Evolutionary conservation across 2,888 invertebrate genomes (phyloP).

Genomic region (Macrosoma leucophasiata): DNA sequence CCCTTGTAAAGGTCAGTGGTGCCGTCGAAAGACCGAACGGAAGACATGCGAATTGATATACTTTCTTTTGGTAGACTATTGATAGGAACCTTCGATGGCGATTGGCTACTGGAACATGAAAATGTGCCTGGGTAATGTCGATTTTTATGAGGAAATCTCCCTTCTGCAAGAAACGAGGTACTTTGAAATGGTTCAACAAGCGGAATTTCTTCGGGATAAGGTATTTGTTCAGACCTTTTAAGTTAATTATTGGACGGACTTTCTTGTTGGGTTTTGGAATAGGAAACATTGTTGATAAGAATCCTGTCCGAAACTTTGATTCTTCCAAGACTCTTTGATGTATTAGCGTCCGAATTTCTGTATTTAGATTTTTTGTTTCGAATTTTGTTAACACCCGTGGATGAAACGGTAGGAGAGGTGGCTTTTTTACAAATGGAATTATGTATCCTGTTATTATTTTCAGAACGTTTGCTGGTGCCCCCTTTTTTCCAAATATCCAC

Average conservation of each 20-base stretch:
- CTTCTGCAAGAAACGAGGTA: constrained; percentile 14
- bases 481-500: constrained; percentile 4
- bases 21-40: constrained; percentile 31
- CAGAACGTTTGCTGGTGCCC: constrained; percentile 9
- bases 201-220: constrained; percentile 11
- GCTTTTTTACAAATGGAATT: constrained; percentile 12
- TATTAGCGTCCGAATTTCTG: background rate
- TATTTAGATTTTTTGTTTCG: background rate
- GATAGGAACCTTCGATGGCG: constrained; percentile 17
- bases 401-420: constrained; percentile 1
- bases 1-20: constrained; percentile 23
- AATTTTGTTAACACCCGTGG: background rate
- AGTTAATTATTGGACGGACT: constrained; percentile 13
- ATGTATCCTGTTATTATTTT: constrained; percentile 12
- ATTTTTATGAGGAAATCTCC: constrained; percentile 17
- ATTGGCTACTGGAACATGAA: constrained; percentile 13
- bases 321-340: background rate
- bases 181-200: constrained; percentile 7
- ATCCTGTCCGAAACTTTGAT: background rate
- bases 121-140: constrained; percentile 15
- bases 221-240: constrained; percentile 9
- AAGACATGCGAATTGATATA: constrained; percentile 19
- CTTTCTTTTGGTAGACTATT: constrained; percentile 7
- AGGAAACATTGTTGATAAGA: constrained; percentile 13
- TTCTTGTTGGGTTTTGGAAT: constrained; percentile 10